Evolutionary conservation across 2,797 vertebrate genomes (phyloP).

Genomic region (Cyprinella venusta): DNA sequence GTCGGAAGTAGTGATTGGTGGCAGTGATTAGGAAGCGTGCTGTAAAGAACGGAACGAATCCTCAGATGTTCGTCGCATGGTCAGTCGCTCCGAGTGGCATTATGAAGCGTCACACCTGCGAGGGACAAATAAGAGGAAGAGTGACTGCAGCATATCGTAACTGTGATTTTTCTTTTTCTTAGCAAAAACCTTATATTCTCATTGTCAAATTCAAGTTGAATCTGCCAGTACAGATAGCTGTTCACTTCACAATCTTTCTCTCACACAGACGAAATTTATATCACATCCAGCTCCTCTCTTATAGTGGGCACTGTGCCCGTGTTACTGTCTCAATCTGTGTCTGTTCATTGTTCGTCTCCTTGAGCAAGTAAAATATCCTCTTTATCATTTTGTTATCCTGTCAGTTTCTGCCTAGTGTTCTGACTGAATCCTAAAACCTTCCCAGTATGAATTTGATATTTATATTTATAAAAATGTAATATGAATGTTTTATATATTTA

Average conservation of each 20-base stretch:
- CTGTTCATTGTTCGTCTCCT: neutral
- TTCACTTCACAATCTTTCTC: slow-evolving; percentile 8
- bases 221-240: slow-evolving; percentile 2
- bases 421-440: neutral
- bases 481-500: neutral
- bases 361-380: neutral
- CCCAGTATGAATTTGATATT: neutral
- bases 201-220: slow-evolving; percentile 10
- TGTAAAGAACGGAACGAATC: neutral
- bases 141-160: neutral
- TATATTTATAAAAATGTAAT: neutral
- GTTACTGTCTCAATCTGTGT: slow-evolving; percentile 22
- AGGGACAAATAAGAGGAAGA: slow-evolving; percentile 23
- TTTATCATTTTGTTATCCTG: slow-evolving; percentile 8
- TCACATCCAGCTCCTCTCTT: slow-evolving; percentile 19
- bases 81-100: neutral
- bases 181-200: neutral
- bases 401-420: neutral
- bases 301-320: neutral
- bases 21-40: slow-evolving; percentile 2
- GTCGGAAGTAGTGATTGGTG: slow-evolving; percentile 28
- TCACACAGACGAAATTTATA: slow-evolving; percentile 13
- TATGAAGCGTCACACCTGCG: neutral
- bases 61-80: slow-evolving; percentile 3
- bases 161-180: neutral